Base-by-base conservation (phyloP, 2,797 vertebrate species). In the Hyperoplus lanceolatus region DNA sequence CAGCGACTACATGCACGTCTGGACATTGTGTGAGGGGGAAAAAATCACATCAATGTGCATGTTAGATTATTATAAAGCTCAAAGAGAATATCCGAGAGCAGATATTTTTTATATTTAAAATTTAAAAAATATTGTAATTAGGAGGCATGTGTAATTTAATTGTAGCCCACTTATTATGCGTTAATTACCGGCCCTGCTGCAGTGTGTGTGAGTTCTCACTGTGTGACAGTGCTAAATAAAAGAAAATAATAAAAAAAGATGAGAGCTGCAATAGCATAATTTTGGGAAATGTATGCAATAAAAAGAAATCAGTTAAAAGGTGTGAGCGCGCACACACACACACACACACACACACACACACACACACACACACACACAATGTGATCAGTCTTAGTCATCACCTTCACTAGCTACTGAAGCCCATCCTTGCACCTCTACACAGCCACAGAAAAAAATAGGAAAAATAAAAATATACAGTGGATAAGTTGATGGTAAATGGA, bases 401-500 rank as follows among this genome's bases (percentile, higher is more conserved):
- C 5, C 70, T 41, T 12, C 58, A 59, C 9, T 63, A 38, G 59
- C 54, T 18, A n/a, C 41, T 43, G 10, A n/a, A 36, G 66, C 10
- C 61, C 50, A 63, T 45, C 41, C 39, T n/a, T 18, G 51, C 53
- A 15, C 59, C 55, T 60, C 55, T 50, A 42, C 63, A 76, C 42
- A 56, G 69, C 46, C 50, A 21, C n/a, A 54, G 4, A 8, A 45
- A 5, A 15, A 9, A 55, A 16, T 1, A 4, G 68, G 15, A 39
- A 55, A 29, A 42, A 65, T 56, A 45, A 50, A 11, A 1, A 29
- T 29, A 11, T 6, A 42, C 38, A 42, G 46, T 74, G 54, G 15
- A 50, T 75, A 94, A 96, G 91, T 92, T 94, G 91, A 95, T 92
- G 88, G 88, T 93, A 95, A 51, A 92, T 92, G 82, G 88, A 96